These are phyloP conservation scores for Muscidifurax raptorellus DNA, from an alignment of 1,140 invertebrate species.

Conservation along the genomic window DNA sequence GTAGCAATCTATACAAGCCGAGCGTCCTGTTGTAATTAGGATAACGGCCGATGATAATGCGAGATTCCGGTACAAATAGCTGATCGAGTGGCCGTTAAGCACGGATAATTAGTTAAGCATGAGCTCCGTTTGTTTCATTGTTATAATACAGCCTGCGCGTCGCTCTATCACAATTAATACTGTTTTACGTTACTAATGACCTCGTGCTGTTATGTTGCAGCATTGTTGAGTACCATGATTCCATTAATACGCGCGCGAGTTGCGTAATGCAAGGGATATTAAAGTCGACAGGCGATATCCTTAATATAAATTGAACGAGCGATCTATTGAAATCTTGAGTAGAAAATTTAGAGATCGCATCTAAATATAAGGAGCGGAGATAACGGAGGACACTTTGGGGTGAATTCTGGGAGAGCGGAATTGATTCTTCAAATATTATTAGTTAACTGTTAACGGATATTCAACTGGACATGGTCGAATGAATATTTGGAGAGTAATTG, in stretches of 20 bases:
- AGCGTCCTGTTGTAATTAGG: neutral
- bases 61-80: conserved; percentile 13
- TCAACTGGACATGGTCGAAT: too few relatives aligned
- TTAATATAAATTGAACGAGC: too few relatives aligned
- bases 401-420: too few relatives aligned
- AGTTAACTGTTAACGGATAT: too few relatives aligned
- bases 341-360: too few relatives aligned
- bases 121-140: neutral
- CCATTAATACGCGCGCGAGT: too few relatives aligned
- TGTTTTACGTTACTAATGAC: conserved; percentile 4
- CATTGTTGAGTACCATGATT: neutral
- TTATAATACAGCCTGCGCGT: neutral
- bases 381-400: too few relatives aligned
- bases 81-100: neutral
- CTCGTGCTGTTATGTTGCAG: neutral
- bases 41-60: neutral
- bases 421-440: too few relatives aligned
- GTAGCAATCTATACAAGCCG: neutral
- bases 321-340: too few relatives aligned
- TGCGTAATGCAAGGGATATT: neutral
- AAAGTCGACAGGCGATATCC: too few relatives aligned
- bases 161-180: neutral
- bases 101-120: conserved; percentile 11
- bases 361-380: too few relatives aligned
- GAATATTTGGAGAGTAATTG: too few relatives aligned